Evolutionary conservation across 2,113 vertebrate species (phyloP), one percentile per base, ranked within the genome.

Genomic region (Trinectes maculatus): DNA sequence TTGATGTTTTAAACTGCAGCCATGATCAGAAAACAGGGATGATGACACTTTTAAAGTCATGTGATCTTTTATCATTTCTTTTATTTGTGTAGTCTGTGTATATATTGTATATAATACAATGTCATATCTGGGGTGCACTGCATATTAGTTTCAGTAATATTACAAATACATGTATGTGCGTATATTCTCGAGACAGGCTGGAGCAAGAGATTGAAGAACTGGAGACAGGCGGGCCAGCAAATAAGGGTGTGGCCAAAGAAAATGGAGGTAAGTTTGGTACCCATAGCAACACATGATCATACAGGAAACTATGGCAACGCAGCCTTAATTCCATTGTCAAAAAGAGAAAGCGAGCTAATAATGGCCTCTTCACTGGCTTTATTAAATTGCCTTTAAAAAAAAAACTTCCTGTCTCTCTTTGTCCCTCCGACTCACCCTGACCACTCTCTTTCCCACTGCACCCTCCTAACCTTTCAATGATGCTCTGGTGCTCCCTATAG

Each of bases 141-240:
- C 4, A 31, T 29, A 16, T 53, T 40, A 2, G 28, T 34, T 34
- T 22, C 2, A 44, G 19, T 59, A 26, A 26, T 28, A n/a, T 6
- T 25, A 47, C 4, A 1, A 52, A 52, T 33, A 43, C 34, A 37
- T 70, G n/a, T 39, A 8, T 59, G 19, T 64, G 49, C 71, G 61
- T 71, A 48, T 72, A 42, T 71, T 18, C 73, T 9, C 61, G 61
- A 55, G 18, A 22, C 85, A 98, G 96, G 90, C 89, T 98, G 79
- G 96, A 97, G 87, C 93, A 92, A 81, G 96, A 97, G 80, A 93
- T 99, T 7, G 96, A 97, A 61, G 87, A 79, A 0, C 90, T 99
- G 80, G 97, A 99, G 89, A 95, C 89, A 0, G 84, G 92, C 0
- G 82, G 82, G 9, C 85, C 91, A 0, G 84, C 63, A 39, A 89